Conservation (phyloP, 2,888 invertebrate genomes). For the Trachelus stipa region DNA sequence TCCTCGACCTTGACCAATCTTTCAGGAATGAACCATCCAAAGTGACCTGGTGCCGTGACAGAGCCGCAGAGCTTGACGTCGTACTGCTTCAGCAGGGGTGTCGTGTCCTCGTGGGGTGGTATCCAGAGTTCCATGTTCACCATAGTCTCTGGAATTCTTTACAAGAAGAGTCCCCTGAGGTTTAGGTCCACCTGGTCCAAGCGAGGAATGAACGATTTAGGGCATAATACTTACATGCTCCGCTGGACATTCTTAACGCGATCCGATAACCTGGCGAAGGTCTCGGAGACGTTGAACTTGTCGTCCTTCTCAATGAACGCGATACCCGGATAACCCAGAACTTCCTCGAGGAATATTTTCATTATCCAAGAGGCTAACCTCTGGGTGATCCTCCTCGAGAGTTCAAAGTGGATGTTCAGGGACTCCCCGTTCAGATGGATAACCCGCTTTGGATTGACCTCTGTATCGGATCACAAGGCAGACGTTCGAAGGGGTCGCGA, state of each 20-base stretch:
- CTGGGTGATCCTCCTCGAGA: constrained; percentile 70
- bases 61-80: constrained; percentile 70
- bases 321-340: constrained; percentile 68
- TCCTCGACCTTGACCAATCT: constrained; percentile 63
- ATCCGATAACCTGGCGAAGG: constrained; percentile 60
- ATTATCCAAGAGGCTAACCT: constrained; percentile 71
- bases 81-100: constrained; percentile 61
- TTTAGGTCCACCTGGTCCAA: constrained; percentile 4
- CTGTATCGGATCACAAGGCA: constrained; percentile 52
- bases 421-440: constrained; percentile 63
- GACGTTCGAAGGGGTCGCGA: not conserved
- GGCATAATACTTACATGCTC: not conserved
- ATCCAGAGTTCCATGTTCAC: constrained; percentile 81
- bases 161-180: constrained; percentile 25
- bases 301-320: constrained; percentile 65
- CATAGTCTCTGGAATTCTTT: constrained; percentile 67
- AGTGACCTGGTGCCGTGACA: constrained; percentile 70
- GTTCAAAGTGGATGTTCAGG: constrained; percentile 68
- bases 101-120: constrained; percentile 72
- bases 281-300: constrained; percentile 60
- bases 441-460: constrained; percentile 68
- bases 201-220: constrained; percentile 9
- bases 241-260: not conserved
- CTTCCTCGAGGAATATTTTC: constrained; percentile 70
- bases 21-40: constrained; percentile 75